Evolutionary conservation across 1,140 invertebrate species (phyloP), one percentile per base, ranked within the genome.

Genomic region (Saccostrea cuccullata): DNA sequence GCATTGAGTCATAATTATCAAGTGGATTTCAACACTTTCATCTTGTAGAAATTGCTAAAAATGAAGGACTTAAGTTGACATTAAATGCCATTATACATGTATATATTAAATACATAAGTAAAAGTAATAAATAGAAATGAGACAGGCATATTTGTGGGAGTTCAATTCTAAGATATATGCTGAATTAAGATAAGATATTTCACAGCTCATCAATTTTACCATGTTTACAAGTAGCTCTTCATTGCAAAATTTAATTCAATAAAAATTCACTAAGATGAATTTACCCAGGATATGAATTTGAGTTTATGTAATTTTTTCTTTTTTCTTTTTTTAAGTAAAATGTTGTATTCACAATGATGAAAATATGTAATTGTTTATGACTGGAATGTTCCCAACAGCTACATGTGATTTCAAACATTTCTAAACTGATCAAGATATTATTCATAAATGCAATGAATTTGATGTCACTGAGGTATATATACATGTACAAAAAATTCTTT

Each of bases 11-110:
- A 47, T 20, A 64, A 64, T 64, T 17, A 64, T 9, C 47, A 77
- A 30, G 26, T 77, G 70, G 70, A 77, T 77, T 77, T 77, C 70
- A 26, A 77, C 70, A 77, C 23, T 77, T 77, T 9, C 70, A 77
- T 77, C 70, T 64, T 64, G n/a, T 20, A 64, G 58, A 77, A 15
- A 30, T 15, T 30, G 30, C 11, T 30, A 77, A 77, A 30, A 77
- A 26, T 73, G 26, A 30, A 73, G 26, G 67, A 30, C 23, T 73
- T 30, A 23, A 73, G 26, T 30, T 26, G 70, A 77, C 70, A 77
- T 77, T 77, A 26, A 77, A 77, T 77, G 70, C 11, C 70, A 77
- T 13, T 26, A 77, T 36, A 36, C 30, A 36, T 36, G 30, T 36
- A 2, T 30, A 77, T 77, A 77, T 15, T 77, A 26, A 77, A 77